Evolutionary conservation across 2,797 vertebrate genomes (phyloP).

Genomic region (Cottoperca gobio): DNA sequence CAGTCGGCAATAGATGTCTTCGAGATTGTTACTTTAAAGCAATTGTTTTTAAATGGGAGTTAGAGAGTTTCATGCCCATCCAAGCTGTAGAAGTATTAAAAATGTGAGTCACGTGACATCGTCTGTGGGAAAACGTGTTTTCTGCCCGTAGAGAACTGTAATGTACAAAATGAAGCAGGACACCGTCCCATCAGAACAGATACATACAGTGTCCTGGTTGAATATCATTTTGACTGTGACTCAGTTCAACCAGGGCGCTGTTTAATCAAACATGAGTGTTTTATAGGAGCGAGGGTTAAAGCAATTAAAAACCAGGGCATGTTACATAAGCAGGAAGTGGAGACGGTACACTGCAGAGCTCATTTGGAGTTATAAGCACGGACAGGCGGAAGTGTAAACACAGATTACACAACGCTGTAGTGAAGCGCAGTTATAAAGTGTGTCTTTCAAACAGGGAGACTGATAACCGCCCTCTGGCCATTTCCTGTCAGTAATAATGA

Average conservation of each 20-base stretch:
- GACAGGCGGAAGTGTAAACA: conserved; percentile 43
- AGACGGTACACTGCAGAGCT: background rate
- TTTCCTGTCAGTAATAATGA: conserved; percentile 56
- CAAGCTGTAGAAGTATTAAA: background rate
- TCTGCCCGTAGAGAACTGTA: background rate
- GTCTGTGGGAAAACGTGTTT: background rate
- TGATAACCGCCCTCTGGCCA: conserved; percentile 29
- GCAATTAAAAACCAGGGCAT: conserved; percentile 41
- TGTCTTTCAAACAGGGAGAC: conserved; percentile 34
- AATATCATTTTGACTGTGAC: conserved; percentile 8
- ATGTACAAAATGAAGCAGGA: conserved; percentile 7
- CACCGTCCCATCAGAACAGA: background rate
- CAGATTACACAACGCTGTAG: background rate
- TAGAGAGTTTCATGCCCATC: background rate
- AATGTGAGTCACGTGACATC: background rate
- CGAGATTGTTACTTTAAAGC: too few relatives aligned
- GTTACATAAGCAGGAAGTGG: conserved; percentile 34
- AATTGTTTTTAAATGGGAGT: background rate
- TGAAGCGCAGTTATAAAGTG: conserved; percentile 28
- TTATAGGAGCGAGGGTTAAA: conserved; percentile 38
- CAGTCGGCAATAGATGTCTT: too few relatives aligned
- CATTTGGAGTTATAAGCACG: conserved; percentile 15
- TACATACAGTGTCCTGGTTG: background rate
- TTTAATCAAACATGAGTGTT: conserved; percentile 63
- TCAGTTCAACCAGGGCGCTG: background rate